A percentile compares a stretch with the other conserved stretches of the same genome.
phyloP scores from a whole-genome alignment of 2,888 invertebrate genomes.

The Hypercompe scribonia region DNA sequence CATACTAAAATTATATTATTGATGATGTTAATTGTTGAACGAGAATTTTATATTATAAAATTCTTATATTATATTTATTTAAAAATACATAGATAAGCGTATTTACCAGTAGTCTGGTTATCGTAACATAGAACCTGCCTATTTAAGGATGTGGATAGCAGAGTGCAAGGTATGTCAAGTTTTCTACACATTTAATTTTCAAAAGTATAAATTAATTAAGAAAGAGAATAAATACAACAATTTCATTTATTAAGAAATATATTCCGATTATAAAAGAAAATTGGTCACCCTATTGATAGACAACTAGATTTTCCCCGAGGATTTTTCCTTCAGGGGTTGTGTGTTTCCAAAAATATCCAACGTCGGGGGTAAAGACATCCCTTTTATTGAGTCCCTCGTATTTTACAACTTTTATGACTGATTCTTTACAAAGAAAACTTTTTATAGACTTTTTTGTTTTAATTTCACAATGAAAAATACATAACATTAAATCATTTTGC shows the following conservation, averaged over 20 bases:
- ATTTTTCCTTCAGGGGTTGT: conserved; percentile 53
- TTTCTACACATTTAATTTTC: too few species aligned
- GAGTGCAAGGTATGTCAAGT: too few species aligned
- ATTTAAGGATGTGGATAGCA: too few species aligned
- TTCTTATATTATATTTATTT: too few species aligned
- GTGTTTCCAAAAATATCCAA: conserved; percentile 44
- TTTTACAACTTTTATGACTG: conserved; percentile 49
- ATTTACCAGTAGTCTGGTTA: too few species aligned
- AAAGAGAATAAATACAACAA: too few species aligned
- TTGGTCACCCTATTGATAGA: conserved; percentile 41
- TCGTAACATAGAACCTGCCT: too few species aligned
- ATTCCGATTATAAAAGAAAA: not conserved
- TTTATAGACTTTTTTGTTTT: conserved; percentile 33
- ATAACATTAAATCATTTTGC: not conserved
- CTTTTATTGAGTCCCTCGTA: conserved; percentile 46
- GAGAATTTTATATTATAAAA: too few species aligned
- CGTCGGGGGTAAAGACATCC: conserved; percentile 37
- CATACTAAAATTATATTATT: too few species aligned
- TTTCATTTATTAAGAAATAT: not conserved
- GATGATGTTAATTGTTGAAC: too few species aligned
- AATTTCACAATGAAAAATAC: conserved; percentile 25
- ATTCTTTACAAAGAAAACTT: conserved; percentile 39
- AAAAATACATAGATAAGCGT: too few species aligned
- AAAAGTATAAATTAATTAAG: too few species aligned
- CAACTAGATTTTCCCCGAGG: conserved; percentile 52